Base-by-base conservation (phyloP, 2,113 vertebrate species). In the Polyodon spathula region DNA sequence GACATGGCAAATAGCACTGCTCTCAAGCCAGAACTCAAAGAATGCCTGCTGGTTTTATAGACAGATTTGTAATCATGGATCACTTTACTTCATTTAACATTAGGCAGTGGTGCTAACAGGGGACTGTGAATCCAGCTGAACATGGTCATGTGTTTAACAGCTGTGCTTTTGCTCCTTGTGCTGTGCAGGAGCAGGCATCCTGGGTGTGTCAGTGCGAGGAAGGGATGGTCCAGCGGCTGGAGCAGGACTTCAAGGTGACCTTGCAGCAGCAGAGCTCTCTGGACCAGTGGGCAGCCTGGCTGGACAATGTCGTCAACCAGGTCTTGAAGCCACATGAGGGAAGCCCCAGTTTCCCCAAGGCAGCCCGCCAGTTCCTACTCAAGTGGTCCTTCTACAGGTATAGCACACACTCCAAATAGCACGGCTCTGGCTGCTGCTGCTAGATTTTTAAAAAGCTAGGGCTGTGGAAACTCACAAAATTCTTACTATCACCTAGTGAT, bases 381-480 rank as follows among this genome's bases (percentile, higher is more conserved):
- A 98, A 98, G 44, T 99, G 96, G 96, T 99, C 96, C n/a, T 99
- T 99, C 78, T 99, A 99, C 68, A 98, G 96, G 96, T 97, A 67
- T 0, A 43, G 15, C 7, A 3, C 4, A 12, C 2, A 1, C 54
- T 16, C 54, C 17, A 17, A 6, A 4, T 38, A 37, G 10, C 40
- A 42, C 2, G n/a, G n/a, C n/a, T 37, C 51, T 39, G 4, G 1
- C 52, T 14, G 11, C 37, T 14, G 11, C 27, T 6, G 57, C 6
- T 40, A n/a, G n/a, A n/a, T n/a, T n/a, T n/a, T n/a, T n/a, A n/a
- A n/a, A n/a, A n/a, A n/a, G n/a, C n/a, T n/a, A n/a, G n/a, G n/a
- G n/a, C n/a, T n/a, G n/a, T n/a, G n/a, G n/a, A n/a, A n/a, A n/a
- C n/a, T n/a, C n/a, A n/a, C n/a, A n/a, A n/a, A n/a, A n/a, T n/a